Percentiles rank a stretch among this genome's conserved stretches.
Conservation (phyloP, 2,797 vertebrate species). For the Bryconaethiops microstoma region DNA sequence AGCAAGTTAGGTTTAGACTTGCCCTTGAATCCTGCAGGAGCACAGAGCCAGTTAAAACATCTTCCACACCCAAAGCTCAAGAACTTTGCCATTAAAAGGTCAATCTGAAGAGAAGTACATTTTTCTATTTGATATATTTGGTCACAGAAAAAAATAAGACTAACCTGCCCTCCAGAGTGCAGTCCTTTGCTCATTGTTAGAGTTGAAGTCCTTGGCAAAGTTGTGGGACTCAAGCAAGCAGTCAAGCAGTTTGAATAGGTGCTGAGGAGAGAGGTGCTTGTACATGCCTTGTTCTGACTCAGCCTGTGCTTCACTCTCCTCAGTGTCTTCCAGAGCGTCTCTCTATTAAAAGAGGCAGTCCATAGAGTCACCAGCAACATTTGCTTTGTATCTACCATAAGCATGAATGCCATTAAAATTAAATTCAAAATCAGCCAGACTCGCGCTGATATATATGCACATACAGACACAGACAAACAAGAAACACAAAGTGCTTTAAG, state of each 20-base stretch:
- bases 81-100: not conserved
- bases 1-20: slow-evolving; percentile 97
- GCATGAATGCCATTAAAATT: not conserved
- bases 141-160: not conserved
- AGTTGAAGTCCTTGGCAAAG: slow-evolving; percentile 97
- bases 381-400: not conserved
- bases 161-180: slow-evolving; percentile 95
- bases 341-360: slow-evolving; percentile 76
- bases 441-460: not conserved
- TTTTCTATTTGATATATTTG: too few relatives aligned
- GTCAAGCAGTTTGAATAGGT: slow-evolving; percentile 95
- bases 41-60: not conserved
- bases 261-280: slow-evolving; percentile 86
- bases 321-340: slow-evolving; percentile 84
- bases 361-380: not conserved
- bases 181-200: slow-evolving; percentile 95
- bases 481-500: not conserved
- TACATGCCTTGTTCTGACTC: slow-evolving; percentile 92
- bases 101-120: not conserved
- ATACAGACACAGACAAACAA: not conserved
- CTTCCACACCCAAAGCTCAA: slow-evolving; percentile 2
- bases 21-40: slow-evolving; percentile 91
- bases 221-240: slow-evolving; percentile 95
- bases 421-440: not conserved
- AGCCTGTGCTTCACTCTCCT: slow-evolving; percentile 75